Conservation (phyloP, 2,797 vertebrate species). For the Onychomys torridus region DNA sequence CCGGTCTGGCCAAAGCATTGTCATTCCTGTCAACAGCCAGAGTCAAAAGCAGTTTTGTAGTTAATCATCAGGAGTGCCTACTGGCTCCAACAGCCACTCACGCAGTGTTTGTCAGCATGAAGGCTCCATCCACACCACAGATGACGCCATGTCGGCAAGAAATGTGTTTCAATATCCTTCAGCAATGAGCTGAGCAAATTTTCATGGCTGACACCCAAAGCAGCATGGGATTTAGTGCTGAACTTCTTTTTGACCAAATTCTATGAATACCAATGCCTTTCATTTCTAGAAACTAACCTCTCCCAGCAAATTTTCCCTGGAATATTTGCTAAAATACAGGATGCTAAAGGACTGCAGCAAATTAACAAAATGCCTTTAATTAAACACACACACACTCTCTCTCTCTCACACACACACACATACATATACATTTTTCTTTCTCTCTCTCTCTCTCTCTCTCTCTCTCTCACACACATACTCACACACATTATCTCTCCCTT, state of each 20-base stretch:
- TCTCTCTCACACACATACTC: not conserved
- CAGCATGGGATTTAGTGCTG: conserved; percentile 43
- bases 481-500: too few species aligned
- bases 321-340: conserved; percentile 47
- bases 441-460: too few species aligned
- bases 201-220: conserved; percentile 78
- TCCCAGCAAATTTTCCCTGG: not conserved
- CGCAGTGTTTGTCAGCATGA: conserved; percentile 79
- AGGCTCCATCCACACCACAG: conserved; percentile 82
- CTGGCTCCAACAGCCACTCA: conserved; percentile 76
- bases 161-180: conserved; percentile 79
- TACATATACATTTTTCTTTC: too few species aligned
- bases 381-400: not conserved
- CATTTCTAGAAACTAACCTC: conserved; percentile 44
- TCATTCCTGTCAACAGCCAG: conserved; percentile 88
- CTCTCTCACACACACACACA: not conserved
- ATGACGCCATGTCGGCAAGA: conserved; percentile 79
- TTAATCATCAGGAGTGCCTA: conserved; percentile 83
- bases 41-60: conserved; percentile 88
- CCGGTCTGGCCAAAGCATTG: conserved; percentile 89
- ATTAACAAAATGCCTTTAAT: conserved; percentile 58
- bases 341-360: conserved; percentile 32
- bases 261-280: conserved; percentile 41
- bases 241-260: conserved; percentile 64
- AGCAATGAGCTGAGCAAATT: conserved; percentile 79